Percentiles rank a stretch among this genome's conserved stretches.
Conservation (phyloP, 2,797 vertebrate species). For the Etheostoma perlongum region DNA sequence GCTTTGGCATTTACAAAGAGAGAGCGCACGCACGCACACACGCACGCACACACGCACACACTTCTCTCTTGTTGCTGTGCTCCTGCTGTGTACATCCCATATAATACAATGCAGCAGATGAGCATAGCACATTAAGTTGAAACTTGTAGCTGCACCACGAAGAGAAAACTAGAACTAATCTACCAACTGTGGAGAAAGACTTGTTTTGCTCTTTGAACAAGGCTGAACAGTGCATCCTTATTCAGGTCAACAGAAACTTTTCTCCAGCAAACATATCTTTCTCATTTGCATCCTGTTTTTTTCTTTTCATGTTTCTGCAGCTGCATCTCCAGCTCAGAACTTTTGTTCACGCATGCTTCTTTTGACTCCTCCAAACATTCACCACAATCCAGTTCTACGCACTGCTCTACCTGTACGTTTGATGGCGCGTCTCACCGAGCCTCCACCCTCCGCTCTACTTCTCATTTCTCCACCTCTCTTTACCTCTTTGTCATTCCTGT, state of each 20-base stretch:
- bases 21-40: conserved; percentile 33
- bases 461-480: conserved; percentile 32
- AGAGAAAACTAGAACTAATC: conserved; percentile 54
- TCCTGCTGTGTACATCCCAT: conserved; percentile 53
- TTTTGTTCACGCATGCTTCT: conserved; percentile 57
- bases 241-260: conserved; percentile 82
- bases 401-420: conserved; percentile 38
- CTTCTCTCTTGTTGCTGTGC: conserved; percentile 35
- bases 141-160: conserved; percentile 62
- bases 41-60: conserved; percentile 31
- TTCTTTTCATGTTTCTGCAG: conserved; percentile 51
- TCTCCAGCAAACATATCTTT: conserved; percentile 64
- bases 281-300: conserved; percentile 72
- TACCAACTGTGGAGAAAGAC: conserved; percentile 45
- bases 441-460: conserved; percentile 11
- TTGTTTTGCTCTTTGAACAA: conserved; percentile 59
- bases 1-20: conserved; percentile 72
- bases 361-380: conserved; percentile 66
- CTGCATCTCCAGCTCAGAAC: conserved; percentile 63
- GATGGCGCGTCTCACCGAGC: conserved; percentile 21
- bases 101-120: conserved; percentile 61
- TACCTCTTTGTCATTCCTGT: conserved; percentile 1
- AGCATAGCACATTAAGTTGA: conserved; percentile 59
- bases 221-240: conserved; percentile 62
- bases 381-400: conserved; percentile 31